Base-by-base conservation (phyloP, 2,888 invertebrate genomes). In the Scotopteryx bipunctaria region DNA sequence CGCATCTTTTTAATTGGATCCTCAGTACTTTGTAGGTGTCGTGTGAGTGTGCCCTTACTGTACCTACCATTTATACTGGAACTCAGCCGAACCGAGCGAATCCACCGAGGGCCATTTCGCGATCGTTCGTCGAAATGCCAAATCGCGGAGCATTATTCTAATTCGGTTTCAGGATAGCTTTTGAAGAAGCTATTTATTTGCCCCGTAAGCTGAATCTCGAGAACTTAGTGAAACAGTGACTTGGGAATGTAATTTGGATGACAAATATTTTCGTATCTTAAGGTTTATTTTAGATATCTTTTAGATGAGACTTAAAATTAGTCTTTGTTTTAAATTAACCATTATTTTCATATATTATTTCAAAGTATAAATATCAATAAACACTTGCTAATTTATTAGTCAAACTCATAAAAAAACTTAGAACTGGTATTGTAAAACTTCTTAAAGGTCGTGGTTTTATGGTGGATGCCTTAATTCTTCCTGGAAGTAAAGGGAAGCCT, bases 81-180 rank as follows among this genome's bases (percentile, higher is more conserved):
- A 89, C 85, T 81, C 78, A 75, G 75, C 59, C 69, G 75, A 80
- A 78, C 80, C 82, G 78, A 78, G 71, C 79, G 76, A 85, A 86
- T 86, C 88, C 89, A 83, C 86, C 64, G 86, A 86, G 86, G 81
- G 82, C 82, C 74, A 81, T 86, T 87, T 41, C 48, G 31, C 78
- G 71, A 75, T 85, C 84, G 85, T 86, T 87, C 86, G 89, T 86
- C 82, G 86, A 84, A 87, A 88, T 76, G 82, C 86, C 82, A 88
- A 90, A 90, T 90, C 86, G 85, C 76, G 81, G 80, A 73, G 81
- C 87, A 89, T 90, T 89, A 90, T 90, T 89, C 88, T 89, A 90
- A 89, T 89, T 88, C 82, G 82, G 81, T 81, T 83, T 79, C 81
- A 72, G 79, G 82, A 86, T 88, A 83, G 88, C 87, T 89, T 86